Percentiles rank a stretch among this genome's conserved stretches.
Evolutionary conservation across 1,140 invertebrate species (phyloP).

Genomic region (Drepana arcuata): DNA sequence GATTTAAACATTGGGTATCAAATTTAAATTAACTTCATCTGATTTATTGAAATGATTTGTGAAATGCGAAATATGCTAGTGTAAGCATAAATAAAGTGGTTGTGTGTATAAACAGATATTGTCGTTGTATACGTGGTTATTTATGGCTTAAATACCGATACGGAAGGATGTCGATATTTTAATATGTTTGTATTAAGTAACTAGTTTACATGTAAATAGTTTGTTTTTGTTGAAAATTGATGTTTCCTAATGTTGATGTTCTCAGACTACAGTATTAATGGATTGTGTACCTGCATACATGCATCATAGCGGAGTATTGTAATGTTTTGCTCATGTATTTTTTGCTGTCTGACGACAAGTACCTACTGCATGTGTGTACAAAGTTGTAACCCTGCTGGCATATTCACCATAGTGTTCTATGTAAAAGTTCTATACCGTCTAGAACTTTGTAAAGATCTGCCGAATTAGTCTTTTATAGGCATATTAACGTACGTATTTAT

Average conservation of each 20-base stretch:
- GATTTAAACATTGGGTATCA: too few relatives aligned
- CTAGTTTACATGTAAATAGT: conserved; percentile 55
- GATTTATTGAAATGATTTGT: too few relatives aligned
- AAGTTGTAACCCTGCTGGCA: conserved; percentile 5
- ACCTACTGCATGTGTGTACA: not conserved
- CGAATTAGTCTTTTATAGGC: conserved; percentile 64
- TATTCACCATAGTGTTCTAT: conserved; percentile 58
- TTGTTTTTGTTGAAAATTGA: conserved; percentile 64
- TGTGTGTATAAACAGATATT: too few relatives aligned
- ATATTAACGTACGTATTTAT: conserved; percentile 24
- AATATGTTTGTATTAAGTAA: too few relatives aligned
- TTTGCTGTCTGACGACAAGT: conserved; percentile 7
- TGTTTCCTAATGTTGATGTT: conserved; percentile 62
- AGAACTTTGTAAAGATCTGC: conserved; percentile 42
- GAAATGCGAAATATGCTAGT: too few relatives aligned
- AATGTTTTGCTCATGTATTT: conserved; percentile 8
- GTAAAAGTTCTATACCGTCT: conserved; percentile 38
- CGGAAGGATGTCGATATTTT: conserved; percentile 64
- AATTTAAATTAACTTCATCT: too few relatives aligned
- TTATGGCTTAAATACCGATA: too few relatives aligned
- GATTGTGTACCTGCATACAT: not conserved
- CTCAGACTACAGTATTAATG: conserved; percentile 23
- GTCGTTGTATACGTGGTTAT: too few relatives aligned
- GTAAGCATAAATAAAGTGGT: too few relatives aligned
- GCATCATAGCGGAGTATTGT: too few relatives aligned